Evolutionary conservation across 2,888 invertebrate species (phyloP).

Genomic region (Scaptomyza flava): DNA sequence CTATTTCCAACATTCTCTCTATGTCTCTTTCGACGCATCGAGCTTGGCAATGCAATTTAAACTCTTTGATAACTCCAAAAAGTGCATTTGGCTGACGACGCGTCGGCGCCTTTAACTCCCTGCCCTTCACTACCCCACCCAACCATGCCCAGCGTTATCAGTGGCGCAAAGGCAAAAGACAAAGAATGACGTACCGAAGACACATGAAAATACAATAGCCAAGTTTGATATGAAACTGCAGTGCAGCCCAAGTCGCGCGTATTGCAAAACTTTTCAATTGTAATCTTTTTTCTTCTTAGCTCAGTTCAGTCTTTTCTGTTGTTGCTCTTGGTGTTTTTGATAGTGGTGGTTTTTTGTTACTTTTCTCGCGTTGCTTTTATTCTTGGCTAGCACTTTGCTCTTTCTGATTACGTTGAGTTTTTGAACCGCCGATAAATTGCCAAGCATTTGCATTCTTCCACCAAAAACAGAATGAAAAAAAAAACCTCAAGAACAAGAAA

Average conservation of each 20-base stretch:
- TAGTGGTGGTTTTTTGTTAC: neutral
- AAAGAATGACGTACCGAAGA: slow-evolving; percentile 55
- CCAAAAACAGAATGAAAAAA: neutral
- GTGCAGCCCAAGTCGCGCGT: slow-evolving; percentile 61
- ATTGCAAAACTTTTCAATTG: slow-evolving; percentile 79
- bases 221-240: slow-evolving; percentile 80
- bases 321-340: slow-evolving; percentile 5
- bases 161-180: slow-evolving; percentile 35
- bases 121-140: neutral
- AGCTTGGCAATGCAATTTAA: slow-evolving; percentile 78
- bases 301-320: slow-evolving; percentile 14
- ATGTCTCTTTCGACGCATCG: slow-evolving; percentile 30
- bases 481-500: neutral
- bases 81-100: slow-evolving; percentile 78
- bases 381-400: slow-evolving; percentile 43
- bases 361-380: slow-evolving; percentile 24
- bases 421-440: slow-evolving; percentile 69
- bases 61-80: slow-evolving; percentile 79
- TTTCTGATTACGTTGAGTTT: slow-evolving; percentile 74
- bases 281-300: slow-evolving; percentile 43
- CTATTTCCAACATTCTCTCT: neutral
- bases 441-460: slow-evolving; percentile 60
- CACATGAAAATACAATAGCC: slow-evolving; percentile 79
- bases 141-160: slow-evolving; percentile 49
- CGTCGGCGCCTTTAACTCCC: slow-evolving; percentile 24